phyloP scores from a whole-genome alignment of 2,888 invertebrate species.

The Chirona hameri region DNA sequence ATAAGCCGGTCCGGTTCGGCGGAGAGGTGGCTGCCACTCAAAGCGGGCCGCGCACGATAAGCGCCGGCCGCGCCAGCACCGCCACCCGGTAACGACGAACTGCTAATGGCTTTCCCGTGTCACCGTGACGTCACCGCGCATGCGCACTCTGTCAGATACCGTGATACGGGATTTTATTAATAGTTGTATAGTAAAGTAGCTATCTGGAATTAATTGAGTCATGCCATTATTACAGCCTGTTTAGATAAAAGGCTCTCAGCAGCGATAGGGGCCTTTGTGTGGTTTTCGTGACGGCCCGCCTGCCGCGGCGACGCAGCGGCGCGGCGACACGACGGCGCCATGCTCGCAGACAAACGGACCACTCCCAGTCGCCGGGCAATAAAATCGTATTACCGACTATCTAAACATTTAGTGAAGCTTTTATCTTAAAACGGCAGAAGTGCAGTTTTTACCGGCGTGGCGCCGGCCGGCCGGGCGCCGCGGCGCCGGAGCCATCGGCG shows the following conservation, averaged over 20 bases:
- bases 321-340: background rate
- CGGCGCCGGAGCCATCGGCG: background rate
- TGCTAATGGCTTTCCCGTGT: slow-evolving; percentile 29
- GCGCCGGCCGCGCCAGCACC: background rate
- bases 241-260: slow-evolving; percentile 1
- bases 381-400: slow-evolving; percentile 12
- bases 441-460: background rate
- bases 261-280: background rate
- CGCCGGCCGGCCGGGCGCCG: background rate
- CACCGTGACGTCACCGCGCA: slow-evolving; percentile 4
- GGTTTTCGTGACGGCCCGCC: background rate
- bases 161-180: background rate
- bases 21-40: background rate
- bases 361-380: background rate
- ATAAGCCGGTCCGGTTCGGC: background rate
- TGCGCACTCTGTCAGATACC: background rate
- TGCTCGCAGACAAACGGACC: background rate
- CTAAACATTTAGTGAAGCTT: slow-evolving; percentile 29
- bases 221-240: slow-evolving; percentile 26
- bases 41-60: slow-evolving; percentile 4
- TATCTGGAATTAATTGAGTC: slow-evolving; percentile 27
- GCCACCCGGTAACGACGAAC: background rate
- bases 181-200: background rate
- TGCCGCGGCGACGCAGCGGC: background rate
- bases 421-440: slow-evolving; percentile 5